These are phyloP conservation scores for Charadrius vociferus DNA, from an alignment of 2,113 vertebrate genomes.

Conservation along the genomic window DNA sequence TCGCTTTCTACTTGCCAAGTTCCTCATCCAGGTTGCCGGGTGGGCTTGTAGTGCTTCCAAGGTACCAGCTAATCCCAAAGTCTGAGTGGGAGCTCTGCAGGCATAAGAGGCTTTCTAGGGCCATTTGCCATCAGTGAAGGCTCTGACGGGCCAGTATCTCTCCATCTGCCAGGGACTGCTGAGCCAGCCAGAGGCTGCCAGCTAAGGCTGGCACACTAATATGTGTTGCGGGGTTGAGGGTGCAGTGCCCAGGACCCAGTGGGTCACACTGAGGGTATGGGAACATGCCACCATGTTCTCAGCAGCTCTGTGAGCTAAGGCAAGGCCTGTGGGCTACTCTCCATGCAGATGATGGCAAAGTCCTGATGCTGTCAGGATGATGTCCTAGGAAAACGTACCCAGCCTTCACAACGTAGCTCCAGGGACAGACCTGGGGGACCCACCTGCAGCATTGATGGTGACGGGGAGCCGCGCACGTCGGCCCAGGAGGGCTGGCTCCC, in stretches of 20 bases:
- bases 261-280: fast-evolving
- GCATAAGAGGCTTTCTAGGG: neutral
- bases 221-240: no score
- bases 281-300: fast-evolving
- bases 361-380: neutral
- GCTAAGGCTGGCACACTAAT: neutral
- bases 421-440: no score
- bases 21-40: neutral
- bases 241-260: no score
- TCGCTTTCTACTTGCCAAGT: neutral
- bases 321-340: neutral
- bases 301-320: neutral
- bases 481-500: no score
- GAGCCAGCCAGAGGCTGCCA: neutral
- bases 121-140: neutral
- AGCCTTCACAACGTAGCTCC: neutral
- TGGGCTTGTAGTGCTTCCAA: neutral
- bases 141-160: neutral
- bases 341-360: neutral
- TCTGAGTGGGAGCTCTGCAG: neutral
- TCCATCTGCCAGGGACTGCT: neutral
- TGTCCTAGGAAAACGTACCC: neutral
- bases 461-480: fast-evolving
- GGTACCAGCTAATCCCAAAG: neutral
- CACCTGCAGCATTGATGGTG: neutral